These are phyloP conservation scores for Drosophila recens DNA, from an alignment of 2,888 invertebrate species.

Conservation along the genomic window DNA sequence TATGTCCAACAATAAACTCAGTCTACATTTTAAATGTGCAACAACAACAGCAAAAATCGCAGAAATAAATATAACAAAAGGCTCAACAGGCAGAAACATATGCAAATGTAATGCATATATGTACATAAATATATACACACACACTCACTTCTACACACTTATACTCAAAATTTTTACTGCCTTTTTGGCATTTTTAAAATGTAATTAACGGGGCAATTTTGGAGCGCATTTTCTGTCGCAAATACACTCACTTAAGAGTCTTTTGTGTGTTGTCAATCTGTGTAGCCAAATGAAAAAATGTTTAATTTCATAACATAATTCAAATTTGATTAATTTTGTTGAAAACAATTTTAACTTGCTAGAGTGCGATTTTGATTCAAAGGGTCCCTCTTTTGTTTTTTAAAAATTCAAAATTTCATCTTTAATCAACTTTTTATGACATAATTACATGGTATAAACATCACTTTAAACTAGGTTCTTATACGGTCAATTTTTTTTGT, in stretches of 20 bases:
- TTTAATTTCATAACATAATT: too few relatives aligned
- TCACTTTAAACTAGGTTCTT: too few relatives aligned
- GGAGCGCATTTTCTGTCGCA: slow-evolving; percentile 6
- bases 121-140: background rate
- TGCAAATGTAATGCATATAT: slow-evolving; percentile 39
- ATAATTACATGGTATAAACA: too few relatives aligned
- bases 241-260: background rate
- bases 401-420: too few relatives aligned
- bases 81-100: slow-evolving; percentile 48
- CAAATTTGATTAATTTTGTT: too few relatives aligned
- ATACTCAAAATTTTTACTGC: slow-evolving; percentile 22
- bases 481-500: too few relatives aligned
- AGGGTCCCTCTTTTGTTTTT: too few relatives aligned
- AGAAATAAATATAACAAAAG: slow-evolving; percentile 28
- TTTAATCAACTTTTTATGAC: too few relatives aligned
- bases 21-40: slow-evolving; percentile 47
- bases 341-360: too few relatives aligned
- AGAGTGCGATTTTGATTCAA: too few relatives aligned
- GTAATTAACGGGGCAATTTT: slow-evolving; percentile 47
- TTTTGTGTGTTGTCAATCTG: background rate
- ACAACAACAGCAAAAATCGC: slow-evolving; percentile 17
- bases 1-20: slow-evolving; percentile 45
- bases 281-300: too few relatives aligned
- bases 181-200: slow-evolving; percentile 43
- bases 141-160: slow-evolving; percentile 7